Conservation (phyloP, 1,140 invertebrate genomes). For the Latrodectus geometricus region DNA sequence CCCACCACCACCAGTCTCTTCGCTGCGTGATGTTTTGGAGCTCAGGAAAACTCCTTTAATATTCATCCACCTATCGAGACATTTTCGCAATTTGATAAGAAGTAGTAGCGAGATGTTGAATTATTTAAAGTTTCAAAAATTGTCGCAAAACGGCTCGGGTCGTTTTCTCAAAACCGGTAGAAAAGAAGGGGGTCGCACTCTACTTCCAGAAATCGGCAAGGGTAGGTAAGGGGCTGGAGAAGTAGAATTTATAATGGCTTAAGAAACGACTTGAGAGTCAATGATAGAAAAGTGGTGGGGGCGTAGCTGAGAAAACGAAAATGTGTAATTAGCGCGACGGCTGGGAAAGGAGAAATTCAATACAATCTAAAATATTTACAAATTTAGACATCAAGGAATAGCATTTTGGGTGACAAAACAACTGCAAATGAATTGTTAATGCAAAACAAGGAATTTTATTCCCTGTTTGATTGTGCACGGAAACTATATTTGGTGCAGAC, state of each 20-base stretch:
- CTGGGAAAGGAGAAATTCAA: not conserved
- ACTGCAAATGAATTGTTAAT: not conserved
- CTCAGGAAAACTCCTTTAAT: conserved; percentile 27
- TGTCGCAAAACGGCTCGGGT: conserved; percentile 1
- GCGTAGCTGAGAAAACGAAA: not conserved
- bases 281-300: not conserved
- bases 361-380: not conserved
- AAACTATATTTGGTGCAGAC: too few species aligned
- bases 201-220: not conserved
- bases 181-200: not conserved
- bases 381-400: not conserved
- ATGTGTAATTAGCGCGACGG: not conserved
- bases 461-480: too few species aligned
- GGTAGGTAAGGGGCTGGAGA: not conserved
- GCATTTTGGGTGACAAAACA: not conserved
- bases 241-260: not conserved
- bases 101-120: conserved; percentile 51
- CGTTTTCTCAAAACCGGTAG: not conserved
- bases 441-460: too few species aligned
- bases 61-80: conserved; percentile 25
- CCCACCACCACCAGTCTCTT: not conserved
- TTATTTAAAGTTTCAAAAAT: conserved; percentile 53
- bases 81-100: conserved; percentile 42
- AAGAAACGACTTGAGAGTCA: not conserved
- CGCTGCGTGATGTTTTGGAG: not conserved